Evolutionary conservation across 2,797 vertebrate species (phyloP).

Genomic region (Alosa sapidissima): DNA sequence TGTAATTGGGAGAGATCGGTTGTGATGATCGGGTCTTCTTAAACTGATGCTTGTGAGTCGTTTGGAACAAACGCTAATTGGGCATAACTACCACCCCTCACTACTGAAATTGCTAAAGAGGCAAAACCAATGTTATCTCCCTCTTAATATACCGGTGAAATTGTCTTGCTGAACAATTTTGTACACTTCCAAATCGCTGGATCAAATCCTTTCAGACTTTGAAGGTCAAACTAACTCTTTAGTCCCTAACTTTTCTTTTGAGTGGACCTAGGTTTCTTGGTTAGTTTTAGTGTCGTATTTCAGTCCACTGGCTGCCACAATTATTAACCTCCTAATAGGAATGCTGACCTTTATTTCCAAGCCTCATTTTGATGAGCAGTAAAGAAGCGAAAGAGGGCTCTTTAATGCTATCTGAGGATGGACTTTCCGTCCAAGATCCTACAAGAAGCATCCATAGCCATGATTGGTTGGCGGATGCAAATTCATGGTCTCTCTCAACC

Average conservation of each 20-base stretch:
- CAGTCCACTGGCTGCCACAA: neutral
- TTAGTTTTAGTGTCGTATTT: constrained; percentile 37
- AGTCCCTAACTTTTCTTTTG: neutral
- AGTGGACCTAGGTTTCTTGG: neutral
- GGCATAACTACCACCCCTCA: neutral
- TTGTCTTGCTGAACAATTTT: neutral
- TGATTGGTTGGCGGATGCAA: neutral
- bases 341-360: constrained; percentile 42
- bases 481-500: neutral
- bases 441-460: neutral
- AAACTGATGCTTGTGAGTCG: constrained; percentile 2
- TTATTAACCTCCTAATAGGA: constrained; percentile 21
- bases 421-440: neutral
- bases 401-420: constrained; percentile 31
- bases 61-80: neutral
- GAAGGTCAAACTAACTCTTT: neutral
- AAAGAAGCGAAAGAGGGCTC: constrained; percentile 7
- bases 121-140: neutral
- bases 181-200: neutral
- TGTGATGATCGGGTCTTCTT: neutral
- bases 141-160: neutral
- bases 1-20: neutral
- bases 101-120: neutral
- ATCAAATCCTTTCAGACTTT: neutral
- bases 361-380: constrained; percentile 43